A percentile compares a stretch with the other conserved stretches of the same genome.
Conservation (phyloP, 1,140 invertebrate genomes). For the Pseudomyrmex dendroicus region DNA sequence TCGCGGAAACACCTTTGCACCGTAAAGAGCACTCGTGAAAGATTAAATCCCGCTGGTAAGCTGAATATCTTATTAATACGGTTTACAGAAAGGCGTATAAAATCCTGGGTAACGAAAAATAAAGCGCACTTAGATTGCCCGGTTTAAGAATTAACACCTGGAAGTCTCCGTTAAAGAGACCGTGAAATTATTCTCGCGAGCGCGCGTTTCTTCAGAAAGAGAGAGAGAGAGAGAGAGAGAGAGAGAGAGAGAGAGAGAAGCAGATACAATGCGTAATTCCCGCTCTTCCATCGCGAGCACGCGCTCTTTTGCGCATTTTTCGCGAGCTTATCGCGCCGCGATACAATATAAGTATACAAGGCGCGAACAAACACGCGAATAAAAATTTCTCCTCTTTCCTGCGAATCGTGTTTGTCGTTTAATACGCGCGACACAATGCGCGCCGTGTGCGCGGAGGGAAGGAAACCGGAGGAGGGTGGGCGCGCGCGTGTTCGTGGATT, state of each 20-base stretch:
- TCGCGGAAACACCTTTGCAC: conserved; percentile 3
- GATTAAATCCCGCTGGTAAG: conserved; percentile 43
- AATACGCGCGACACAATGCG: conserved; percentile 10
- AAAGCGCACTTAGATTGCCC: conserved; percentile 27
- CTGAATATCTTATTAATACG: conserved; percentile 43
- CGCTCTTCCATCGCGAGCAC: no score
- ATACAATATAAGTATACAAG: conserved; percentile 36
- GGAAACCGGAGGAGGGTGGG: no score
- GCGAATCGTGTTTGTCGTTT: conserved; percentile 39
- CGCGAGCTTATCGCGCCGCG: not conserved
- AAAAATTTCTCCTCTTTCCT: conserved; percentile 36
- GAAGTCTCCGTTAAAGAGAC: conserved; percentile 10
- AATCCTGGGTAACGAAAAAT: conserved; percentile 1
- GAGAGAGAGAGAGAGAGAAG: not conserved
- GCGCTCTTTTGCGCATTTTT: not conserved
- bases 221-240: no score
- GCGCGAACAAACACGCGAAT: not conserved
- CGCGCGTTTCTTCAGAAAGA: no score
- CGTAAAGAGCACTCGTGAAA: conserved; percentile 39
- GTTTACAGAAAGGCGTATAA: conserved; percentile 1
- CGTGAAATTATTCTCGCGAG: conserved; percentile 33
- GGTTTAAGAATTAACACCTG: conserved; percentile 38
- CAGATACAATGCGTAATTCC: not conserved
- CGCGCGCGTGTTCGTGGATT: conserved; percentile 43
- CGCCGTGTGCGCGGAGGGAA: no score